These are phyloP conservation scores for Sciurus niger DNA, from an alignment of 2,113 vertebrate genomes.

Conservation along the genomic window DNA sequence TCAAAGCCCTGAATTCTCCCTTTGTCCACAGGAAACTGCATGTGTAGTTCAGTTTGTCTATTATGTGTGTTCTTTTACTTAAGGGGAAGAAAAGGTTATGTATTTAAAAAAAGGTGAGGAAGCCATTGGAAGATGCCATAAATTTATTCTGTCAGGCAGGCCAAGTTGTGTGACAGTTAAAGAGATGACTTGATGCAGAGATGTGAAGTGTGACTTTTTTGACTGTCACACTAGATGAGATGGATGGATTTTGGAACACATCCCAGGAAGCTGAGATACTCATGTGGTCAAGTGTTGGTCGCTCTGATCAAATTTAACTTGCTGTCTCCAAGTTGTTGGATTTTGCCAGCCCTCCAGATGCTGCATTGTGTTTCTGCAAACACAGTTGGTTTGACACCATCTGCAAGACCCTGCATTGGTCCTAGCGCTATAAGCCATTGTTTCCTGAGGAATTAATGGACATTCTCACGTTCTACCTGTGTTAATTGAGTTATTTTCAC, in stretches of 20 bases:
- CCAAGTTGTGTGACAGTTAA: constrained; percentile 82
- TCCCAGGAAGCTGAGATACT: constrained; percentile 85
- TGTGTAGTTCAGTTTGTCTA: constrained; percentile 61
- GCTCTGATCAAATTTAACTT: constrained; percentile 84
- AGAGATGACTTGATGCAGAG: constrained; percentile 78
- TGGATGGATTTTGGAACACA: constrained; percentile 85
- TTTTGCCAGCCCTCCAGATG: constrained; percentile 83
- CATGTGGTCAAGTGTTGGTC: constrained; percentile 87
- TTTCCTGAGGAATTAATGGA: constrained; percentile 83
- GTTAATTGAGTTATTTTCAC: constrained; percentile 86
- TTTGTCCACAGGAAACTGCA: constrained; percentile 70
- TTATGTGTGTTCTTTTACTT: constrained; percentile 74
- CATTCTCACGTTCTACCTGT: constrained; percentile 84
- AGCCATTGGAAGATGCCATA: constrained; percentile 78
- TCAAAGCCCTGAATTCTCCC: constrained; percentile 61
- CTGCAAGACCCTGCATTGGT: constrained; percentile 81
- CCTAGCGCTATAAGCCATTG: constrained; percentile 76
- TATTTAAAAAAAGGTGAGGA: constrained; percentile 83
- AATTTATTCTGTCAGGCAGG: constrained; percentile 84
- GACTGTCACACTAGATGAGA: constrained; percentile 85
- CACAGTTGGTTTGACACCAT: constrained; percentile 79
- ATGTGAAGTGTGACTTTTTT: constrained; percentile 85
- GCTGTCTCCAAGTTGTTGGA: constrained; percentile 75
- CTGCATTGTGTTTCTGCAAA: constrained; percentile 78
- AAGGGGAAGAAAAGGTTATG: constrained; percentile 80